A percentile compares a stretch with the other conserved stretches of the same genome.
phyloP scores from a whole-genome alignment of 2,113 vertebrate species.

The Neoarius graeffei region DNA sequence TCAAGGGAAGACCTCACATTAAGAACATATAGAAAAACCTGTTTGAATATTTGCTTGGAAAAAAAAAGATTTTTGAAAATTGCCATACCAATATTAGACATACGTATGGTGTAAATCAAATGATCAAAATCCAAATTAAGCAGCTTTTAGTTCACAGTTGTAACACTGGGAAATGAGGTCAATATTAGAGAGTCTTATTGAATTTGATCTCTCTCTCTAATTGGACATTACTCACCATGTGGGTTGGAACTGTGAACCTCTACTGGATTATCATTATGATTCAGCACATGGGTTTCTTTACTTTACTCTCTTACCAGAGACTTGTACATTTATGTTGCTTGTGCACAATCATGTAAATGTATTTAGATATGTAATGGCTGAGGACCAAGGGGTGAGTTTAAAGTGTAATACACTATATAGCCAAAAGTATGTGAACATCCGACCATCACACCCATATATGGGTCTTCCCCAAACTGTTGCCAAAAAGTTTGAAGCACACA shows the following conservation, averaged over 20 bases:
- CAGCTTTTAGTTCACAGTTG: background rate
- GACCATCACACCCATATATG: background rate
- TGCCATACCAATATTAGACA: background rate
- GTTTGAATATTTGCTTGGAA: background rate
- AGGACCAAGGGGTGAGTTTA: background rate
- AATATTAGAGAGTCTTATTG: background rate
- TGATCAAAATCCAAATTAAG: background rate
- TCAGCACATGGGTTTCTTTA: background rate
- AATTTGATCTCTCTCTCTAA: background rate
- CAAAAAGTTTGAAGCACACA: background rate
- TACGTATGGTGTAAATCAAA: background rate
- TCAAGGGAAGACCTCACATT: background rate
- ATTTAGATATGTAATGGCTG: background rate
- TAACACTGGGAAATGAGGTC: background rate
- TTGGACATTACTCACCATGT: background rate
- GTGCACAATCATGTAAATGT: background rate
- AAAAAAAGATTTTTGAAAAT: background rate
- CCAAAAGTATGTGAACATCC: background rate
- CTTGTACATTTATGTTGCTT: background rate
- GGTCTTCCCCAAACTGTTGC: background rate
- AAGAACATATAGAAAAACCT: background rate
- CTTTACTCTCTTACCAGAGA: background rate
- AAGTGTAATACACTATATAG: background rate
- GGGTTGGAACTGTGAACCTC: background rate
- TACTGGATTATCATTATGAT: background rate